Conservation (phyloP, 1,140 invertebrate genomes). For the Penaeus chinensis region DNA sequence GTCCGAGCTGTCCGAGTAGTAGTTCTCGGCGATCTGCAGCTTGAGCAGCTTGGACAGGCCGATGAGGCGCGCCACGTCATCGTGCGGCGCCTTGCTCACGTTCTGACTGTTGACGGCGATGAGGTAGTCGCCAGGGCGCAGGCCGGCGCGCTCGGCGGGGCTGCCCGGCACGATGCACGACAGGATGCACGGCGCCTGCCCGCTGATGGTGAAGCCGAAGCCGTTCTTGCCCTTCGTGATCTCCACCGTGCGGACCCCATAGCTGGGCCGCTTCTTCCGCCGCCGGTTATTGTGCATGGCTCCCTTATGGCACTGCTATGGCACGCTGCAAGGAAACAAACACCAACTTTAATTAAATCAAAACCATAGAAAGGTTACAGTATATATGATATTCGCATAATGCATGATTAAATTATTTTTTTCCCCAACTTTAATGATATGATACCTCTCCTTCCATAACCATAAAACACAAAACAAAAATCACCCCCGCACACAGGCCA, state of each 20-base stretch:
- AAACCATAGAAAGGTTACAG: neutral
- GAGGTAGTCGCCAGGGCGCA: constrained; percentile 90
- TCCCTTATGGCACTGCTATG: constrained; percentile 36
- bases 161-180: constrained; percentile 88
- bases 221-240: constrained; percentile 85
- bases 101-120: constrained; percentile 90
- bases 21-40: constrained; percentile 89
- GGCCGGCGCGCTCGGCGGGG: constrained; percentile 84
- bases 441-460: too few species aligned
- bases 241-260: constrained; percentile 86
- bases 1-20: constrained; percentile 82
- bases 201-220: constrained; percentile 94
- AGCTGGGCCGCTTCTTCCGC: constrained; percentile 82
- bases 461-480: too few species aligned
- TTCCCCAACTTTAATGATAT: too few species aligned
- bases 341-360: neutral
- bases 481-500: too few species aligned
- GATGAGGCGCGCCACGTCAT: constrained; percentile 91
- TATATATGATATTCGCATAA: too few species aligned
- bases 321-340: constrained; percentile 17
- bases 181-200: constrained; percentile 89
- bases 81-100: constrained; percentile 89
- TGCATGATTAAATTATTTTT: too few species aligned
- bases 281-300: constrained; percentile 72
- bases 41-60: constrained; percentile 82